Percentiles rank a stretch among this genome's conserved stretches.
Conservation (phyloP, 2,888 invertebrate genomes). For the Parascotia fuliginaria region DNA sequence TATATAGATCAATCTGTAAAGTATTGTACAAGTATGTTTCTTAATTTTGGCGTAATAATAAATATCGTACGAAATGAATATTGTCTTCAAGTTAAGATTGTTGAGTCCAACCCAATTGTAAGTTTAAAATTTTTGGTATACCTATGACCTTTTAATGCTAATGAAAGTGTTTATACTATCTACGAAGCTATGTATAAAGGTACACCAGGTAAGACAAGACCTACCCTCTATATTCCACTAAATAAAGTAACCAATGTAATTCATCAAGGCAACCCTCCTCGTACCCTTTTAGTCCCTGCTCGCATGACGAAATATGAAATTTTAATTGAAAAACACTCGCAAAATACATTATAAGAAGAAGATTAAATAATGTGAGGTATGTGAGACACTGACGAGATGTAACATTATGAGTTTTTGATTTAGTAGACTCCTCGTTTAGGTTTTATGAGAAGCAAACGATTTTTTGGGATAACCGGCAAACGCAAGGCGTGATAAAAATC, state of each 20-base stretch:
- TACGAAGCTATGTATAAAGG: background rate
- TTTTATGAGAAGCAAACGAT: too few relatives aligned
- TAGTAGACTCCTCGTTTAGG: too few relatives aligned
- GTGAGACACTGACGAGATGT: background rate
- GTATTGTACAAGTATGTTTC: too few relatives aligned
- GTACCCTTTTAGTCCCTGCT: constrained; percentile 38
- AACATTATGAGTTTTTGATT: too few relatives aligned
- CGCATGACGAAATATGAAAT: constrained; percentile 45
- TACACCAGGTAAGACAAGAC: constrained; percentile 24
- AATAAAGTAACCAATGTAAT: constrained; percentile 45
- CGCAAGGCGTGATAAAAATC: too few relatives aligned
- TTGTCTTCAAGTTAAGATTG: too few relatives aligned
- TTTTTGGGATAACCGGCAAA: too few relatives aligned
- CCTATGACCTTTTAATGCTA: background rate
- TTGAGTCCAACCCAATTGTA: too few relatives aligned
- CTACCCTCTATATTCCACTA: constrained; percentile 29
- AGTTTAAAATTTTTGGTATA: too few relatives aligned
- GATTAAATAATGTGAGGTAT: constrained; percentile 24
- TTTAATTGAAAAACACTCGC: constrained; percentile 45
- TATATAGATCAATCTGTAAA: too few relatives aligned
- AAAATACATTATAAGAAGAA: constrained; percentile 36
- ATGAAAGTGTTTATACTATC: background rate
- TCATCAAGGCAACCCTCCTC: constrained; percentile 36
- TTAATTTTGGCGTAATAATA: too few relatives aligned
- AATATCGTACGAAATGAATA: too few relatives aligned